These are phyloP conservation scores for Drosophila nebulosa DNA, from an alignment of 1,140 invertebrate species.

Conservation along the genomic window DNA sequence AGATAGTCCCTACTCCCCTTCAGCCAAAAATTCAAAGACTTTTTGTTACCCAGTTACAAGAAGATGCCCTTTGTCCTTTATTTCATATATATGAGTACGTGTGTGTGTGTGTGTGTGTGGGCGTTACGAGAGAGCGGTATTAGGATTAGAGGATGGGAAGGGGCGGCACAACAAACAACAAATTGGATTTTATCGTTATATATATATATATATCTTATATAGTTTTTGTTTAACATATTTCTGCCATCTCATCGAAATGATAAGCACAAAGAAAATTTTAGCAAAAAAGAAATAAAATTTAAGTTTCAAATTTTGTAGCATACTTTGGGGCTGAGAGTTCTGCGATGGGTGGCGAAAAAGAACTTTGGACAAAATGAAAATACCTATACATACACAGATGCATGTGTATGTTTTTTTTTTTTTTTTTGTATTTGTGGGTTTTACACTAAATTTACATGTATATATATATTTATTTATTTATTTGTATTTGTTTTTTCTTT, in stretches of 20 bases:
- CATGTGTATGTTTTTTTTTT: not conserved
- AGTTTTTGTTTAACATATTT: slow-evolving; percentile 35
- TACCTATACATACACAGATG: not conserved
- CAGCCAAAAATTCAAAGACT: slow-evolving; percentile 2
- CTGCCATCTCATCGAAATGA: slow-evolving; percentile 44
- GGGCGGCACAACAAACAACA: slow-evolving; percentile 12
- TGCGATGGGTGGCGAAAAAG: too few relatives aligned
- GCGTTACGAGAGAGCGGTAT: not conserved
- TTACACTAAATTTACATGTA: slow-evolving; percentile 4
- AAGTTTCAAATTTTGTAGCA: not conserved
- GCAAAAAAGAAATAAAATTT: not conserved
- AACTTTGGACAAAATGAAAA: not conserved
- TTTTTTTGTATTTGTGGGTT: not conserved
- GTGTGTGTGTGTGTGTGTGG: not conserved
- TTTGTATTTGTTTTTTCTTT: slow-evolving; percentile 13
- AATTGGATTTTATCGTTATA: slow-evolving; percentile 46
- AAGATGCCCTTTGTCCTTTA: slow-evolving; percentile 37
- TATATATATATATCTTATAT: slow-evolving; percentile 32
- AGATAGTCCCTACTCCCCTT: slow-evolving; percentile 2
- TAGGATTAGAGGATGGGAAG: not conserved
- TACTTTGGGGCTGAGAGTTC: not conserved
- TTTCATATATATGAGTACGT: slow-evolving; percentile 29
- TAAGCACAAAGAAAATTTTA: slow-evolving; percentile 17
- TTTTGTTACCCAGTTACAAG: slow-evolving; percentile 40
- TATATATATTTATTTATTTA: not conserved